Percentiles rank a stretch among this genome's conserved stretches.
phyloP scores from a whole-genome alignment of 2,113 vertebrate genomes.

The Nestor notabilis region DNA sequence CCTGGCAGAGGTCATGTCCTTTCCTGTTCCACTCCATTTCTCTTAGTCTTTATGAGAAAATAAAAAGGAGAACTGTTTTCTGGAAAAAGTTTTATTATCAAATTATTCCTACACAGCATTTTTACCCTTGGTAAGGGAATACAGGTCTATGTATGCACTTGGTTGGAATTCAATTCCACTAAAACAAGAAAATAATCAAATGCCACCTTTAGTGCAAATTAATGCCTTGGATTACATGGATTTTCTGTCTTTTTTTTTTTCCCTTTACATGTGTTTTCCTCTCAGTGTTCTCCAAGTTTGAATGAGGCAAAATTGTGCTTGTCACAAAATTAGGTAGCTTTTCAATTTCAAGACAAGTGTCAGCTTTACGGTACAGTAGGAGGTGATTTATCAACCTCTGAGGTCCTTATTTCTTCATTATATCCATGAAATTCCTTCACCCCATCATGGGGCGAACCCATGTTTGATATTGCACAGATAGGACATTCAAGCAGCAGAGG shows the following conservation, averaged over 20 bases:
- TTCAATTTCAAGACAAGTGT: conserved; percentile 30
- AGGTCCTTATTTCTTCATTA: conserved; percentile 28
- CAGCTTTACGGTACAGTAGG: conserved; percentile 51
- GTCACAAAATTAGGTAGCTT: conserved; percentile 32
- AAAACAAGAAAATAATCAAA: conserved; percentile 24
- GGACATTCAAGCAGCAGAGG: conserved; percentile 20
- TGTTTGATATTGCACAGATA: conserved; percentile 49
- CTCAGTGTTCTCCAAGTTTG: not conserved
- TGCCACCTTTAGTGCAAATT: conserved; percentile 13
- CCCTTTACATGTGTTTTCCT: not conserved
- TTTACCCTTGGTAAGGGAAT: not conserved
- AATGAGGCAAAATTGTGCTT: not conserved
- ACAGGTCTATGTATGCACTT: not conserved
- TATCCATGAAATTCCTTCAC: conserved; percentile 33
- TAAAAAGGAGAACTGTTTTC: not conserved
- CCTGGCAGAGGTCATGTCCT: not conserved
- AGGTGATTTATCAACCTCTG: not conserved
- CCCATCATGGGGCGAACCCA: not conserved
- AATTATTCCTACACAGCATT: conserved; percentile 28
- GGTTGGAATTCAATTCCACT: not conserved
- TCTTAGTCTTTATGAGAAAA: not conserved
- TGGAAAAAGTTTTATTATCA: conserved; percentile 76
- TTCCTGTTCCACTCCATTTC: not conserved
- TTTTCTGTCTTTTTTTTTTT: not conserved
- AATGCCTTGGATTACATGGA: not conserved